These are phyloP conservation scores for Catocala nupta DNA, from an alignment of 2,888 invertebrate genomes.

Conservation along the genomic window DNA sequence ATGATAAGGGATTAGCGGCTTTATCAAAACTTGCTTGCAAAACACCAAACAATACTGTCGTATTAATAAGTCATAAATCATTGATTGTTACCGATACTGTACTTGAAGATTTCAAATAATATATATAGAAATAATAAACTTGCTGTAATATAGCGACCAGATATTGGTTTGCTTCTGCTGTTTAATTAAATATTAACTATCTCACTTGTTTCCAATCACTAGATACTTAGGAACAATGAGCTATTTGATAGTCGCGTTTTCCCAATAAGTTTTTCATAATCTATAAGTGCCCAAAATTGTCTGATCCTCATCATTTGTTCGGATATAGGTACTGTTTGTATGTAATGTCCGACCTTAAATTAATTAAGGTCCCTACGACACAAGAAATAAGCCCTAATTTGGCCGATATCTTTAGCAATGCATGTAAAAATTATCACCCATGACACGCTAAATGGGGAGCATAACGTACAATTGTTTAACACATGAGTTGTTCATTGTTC, in stretches of 20 bases:
- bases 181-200: too few species aligned
- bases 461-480: conserved; percentile 20
- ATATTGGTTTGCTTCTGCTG: too few species aligned
- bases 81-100: conserved; percentile 41
- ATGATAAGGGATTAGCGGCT: conserved; percentile 64
- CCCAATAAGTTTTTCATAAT: too few species aligned
- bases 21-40: conserved; percentile 48
- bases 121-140: conserved; percentile 11
- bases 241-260: too few species aligned
- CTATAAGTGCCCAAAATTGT: too few species aligned
- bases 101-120: conserved; percentile 4
- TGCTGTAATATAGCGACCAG: background rate
- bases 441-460: conserved; percentile 18
- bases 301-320: too few species aligned
- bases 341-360: too few species aligned
- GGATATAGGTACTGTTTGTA: too few species aligned
- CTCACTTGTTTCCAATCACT: too few species aligned
- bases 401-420: background rate
- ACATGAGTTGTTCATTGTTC: conserved; percentile 24
- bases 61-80: conserved; percentile 44
- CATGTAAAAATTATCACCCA: conserved; percentile 1
- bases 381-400: too few species aligned
- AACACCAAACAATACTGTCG: conserved; percentile 42
- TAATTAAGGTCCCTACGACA: too few species aligned
- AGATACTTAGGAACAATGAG: too few species aligned